Conservation (phyloP, 2,797 vertebrate species). For the Coilia nasus region DNA sequence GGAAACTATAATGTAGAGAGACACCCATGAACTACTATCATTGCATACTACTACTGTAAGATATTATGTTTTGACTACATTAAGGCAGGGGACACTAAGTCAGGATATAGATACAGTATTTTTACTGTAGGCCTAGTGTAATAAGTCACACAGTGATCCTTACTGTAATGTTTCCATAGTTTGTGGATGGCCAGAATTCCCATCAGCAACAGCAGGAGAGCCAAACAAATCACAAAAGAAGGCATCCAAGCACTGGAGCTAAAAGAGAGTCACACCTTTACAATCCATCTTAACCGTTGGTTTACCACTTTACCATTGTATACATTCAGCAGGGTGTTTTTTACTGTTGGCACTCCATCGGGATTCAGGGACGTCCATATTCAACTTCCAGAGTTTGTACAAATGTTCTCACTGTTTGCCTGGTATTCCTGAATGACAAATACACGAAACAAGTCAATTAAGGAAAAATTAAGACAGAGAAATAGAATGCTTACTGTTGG, state of each 20-base stretch:
- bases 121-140: no score
- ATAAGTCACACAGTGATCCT: not conserved
- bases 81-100: not conserved
- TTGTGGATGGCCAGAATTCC: not conserved
- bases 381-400: not conserved
- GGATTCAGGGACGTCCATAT: not conserved
- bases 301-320: not conserved
- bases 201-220: not conserved
- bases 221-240: not conserved
- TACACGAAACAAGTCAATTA: not conserved
- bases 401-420: not conserved
- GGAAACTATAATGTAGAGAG: not conserved
- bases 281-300: not conserved
- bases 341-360: not conserved
- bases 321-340: not conserved
- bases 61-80: not conserved
- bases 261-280: not conserved
- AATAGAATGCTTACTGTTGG: not conserved
- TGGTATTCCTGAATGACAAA: not conserved
- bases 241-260: not conserved
- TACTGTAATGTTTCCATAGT: not conserved
- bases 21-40: not conserved
- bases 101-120: no score
- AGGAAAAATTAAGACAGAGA: not conserved
- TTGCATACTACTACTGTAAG: not conserved